These are phyloP conservation scores for Acrobasis consociella DNA, from an alignment of 2,888 invertebrate species.

Conservation along the genomic window DNA sequence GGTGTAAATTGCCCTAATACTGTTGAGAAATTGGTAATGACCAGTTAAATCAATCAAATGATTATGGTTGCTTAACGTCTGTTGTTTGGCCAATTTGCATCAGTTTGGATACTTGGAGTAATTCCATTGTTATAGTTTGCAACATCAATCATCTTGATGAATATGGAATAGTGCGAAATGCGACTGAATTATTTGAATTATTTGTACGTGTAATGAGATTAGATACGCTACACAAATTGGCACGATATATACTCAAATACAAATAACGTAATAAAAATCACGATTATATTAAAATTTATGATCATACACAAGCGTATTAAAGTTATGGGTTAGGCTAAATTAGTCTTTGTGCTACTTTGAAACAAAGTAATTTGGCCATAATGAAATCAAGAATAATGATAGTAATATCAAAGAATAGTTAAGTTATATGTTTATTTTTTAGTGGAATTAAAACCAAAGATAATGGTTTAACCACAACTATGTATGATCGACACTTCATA, in stretches of 20 bases:
- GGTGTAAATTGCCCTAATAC: background rate
- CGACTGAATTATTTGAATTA: conserved; percentile 4
- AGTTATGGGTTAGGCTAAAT: too few species aligned
- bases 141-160: conserved; percentile 15
- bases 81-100: conserved; percentile 1
- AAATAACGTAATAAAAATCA: background rate
- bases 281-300: too few species aligned
- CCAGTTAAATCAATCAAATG: conserved; percentile 9
- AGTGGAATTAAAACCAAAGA: too few species aligned
- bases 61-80: background rate
- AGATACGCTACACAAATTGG: background rate
- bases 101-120: conserved; percentile 1
- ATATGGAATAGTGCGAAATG: conserved; percentile 1
- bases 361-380: too few species aligned
- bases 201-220: background rate
- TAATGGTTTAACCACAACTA: too few species aligned
- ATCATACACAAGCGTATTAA: too few species aligned
- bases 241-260: background rate
- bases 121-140: conserved; percentile 8
- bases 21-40: conserved; percentile 10
- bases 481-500: too few species aligned
- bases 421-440: too few species aligned
- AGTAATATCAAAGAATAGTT: too few species aligned
- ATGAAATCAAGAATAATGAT: too few species aligned
- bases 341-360: too few species aligned